Evolutionary conservation across 1,140 invertebrate genomes (phyloP).

Genomic region (Bombus fervidus): DNA sequence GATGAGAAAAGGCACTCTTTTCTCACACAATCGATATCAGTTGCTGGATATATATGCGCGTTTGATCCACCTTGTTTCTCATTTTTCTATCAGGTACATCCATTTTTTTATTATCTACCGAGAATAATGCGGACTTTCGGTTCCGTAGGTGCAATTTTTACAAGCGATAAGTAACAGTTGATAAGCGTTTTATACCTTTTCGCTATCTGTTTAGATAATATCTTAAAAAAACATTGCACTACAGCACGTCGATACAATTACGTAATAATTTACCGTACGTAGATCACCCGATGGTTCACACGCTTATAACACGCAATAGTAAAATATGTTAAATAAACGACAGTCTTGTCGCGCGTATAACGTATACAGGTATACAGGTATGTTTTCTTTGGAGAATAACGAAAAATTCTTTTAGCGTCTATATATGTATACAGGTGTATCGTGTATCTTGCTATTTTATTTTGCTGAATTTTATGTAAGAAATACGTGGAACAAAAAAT

Average conservation of each 20-base stretch:
- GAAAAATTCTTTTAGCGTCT: no score
- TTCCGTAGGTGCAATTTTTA: neutral
- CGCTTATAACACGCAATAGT: neutral
- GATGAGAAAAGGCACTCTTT: constrained; percentile 54
- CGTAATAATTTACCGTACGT: neutral
- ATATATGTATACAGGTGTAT: no score
- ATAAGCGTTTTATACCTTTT: constrained; percentile 21
- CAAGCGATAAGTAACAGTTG: neutral
- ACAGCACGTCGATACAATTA: neutral
- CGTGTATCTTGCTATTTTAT: no score
- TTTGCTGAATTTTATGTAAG: no score
- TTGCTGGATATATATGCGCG: neutral
- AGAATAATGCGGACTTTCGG: neutral
- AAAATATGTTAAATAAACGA: neutral
- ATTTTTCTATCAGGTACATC: neutral
- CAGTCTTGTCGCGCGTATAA: neutral
- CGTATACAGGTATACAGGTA: neutral
- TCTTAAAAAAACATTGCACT: neutral
- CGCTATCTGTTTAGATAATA: constrained; percentile 33
- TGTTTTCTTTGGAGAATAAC: neutral
- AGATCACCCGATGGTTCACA: neutral
- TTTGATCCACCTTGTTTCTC: constrained; percentile 34
- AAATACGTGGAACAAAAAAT: no score
- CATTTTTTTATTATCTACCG: neutral
- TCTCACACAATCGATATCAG: constrained; percentile 67